phyloP scores from a whole-genome alignment of 2,888 invertebrate genomes.

The Drosophila rubida region DNA sequence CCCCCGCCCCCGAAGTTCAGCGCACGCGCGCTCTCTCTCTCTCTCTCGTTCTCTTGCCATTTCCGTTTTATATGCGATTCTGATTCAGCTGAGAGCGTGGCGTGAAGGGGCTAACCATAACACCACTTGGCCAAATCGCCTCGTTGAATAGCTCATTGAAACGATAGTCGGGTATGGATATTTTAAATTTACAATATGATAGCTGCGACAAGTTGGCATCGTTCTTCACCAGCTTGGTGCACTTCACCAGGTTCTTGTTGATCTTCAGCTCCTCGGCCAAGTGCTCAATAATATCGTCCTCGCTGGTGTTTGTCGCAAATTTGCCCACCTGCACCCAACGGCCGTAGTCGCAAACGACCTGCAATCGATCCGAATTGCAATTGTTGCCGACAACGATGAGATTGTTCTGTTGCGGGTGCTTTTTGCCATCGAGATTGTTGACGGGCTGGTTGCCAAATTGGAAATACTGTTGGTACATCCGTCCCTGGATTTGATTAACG shows the following conservation, averaged over 20 bases:
- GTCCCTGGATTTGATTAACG: constrained; percentile 82
- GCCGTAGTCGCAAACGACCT: constrained; percentile 82
- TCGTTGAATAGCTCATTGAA: constrained; percentile 83
- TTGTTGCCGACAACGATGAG: constrained; percentile 82
- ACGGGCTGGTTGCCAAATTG: constrained; percentile 80
- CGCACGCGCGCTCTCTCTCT: constrained; percentile 43
- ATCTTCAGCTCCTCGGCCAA: constrained; percentile 82
- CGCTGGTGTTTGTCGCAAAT: constrained; percentile 82
- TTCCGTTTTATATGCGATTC: constrained; percentile 78
- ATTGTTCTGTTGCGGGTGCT: constrained; percentile 81
- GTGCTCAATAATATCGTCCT: constrained; percentile 82
- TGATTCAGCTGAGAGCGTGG: constrained; percentile 83
- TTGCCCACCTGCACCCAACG: constrained; percentile 83
- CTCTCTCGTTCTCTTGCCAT: constrained; percentile 23
- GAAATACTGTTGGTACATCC: constrained; percentile 83
- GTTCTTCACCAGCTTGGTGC: constrained; percentile 82
- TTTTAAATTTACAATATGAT: constrained; percentile 82
- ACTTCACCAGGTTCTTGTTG: constrained; percentile 82
- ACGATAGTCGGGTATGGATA: constrained; percentile 83
- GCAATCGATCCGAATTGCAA: constrained; percentile 83
- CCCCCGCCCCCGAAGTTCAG: constrained; percentile 11
- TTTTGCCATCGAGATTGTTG: constrained; percentile 74
- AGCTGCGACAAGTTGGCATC: constrained; percentile 82
- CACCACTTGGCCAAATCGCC: constrained; percentile 83
- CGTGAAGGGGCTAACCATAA: constrained; percentile 83